Conservation (phyloP, 2,797 vertebrate genomes). For the Chaunax sp. region DNA sequence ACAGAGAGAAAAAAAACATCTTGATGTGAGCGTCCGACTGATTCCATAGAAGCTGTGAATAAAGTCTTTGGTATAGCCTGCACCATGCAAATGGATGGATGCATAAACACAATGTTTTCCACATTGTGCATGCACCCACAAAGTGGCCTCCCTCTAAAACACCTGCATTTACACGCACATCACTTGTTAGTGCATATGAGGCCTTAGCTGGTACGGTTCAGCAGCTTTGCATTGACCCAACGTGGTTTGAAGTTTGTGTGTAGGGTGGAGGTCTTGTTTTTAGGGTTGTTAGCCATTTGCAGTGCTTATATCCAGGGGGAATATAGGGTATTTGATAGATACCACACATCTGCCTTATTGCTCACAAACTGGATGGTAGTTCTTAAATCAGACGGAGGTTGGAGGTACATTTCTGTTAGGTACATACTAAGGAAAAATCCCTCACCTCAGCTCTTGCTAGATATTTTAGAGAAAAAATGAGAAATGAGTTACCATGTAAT, state of each 20-base stretch:
- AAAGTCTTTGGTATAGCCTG: constrained; percentile 69
- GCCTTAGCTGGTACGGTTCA: constrained; percentile 68
- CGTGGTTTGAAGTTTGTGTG: background rate
- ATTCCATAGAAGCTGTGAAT: constrained; percentile 68
- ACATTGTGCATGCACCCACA: constrained; percentile 15
- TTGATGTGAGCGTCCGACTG: constrained; percentile 68
- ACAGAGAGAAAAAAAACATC: constrained; percentile 40
- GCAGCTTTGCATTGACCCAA: constrained; percentile 52
- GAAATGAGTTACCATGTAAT: too few species aligned
- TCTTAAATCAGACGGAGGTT: constrained; percentile 13
- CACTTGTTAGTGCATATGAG: constrained; percentile 55
- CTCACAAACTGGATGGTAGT: constrained; percentile 22
- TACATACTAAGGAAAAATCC: constrained; percentile 24
- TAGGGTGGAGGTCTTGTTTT: constrained; percentile 47
- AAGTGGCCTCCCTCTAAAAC: constrained; percentile 36
- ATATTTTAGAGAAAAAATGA: too few species aligned
- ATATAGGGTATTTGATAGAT: constrained; percentile 58
- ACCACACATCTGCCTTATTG: constrained; percentile 64
- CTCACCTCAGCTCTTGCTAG: constrained; percentile 9
- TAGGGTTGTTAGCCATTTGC: constrained; percentile 50
- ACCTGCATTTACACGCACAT: constrained; percentile 47
- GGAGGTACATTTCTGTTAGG: constrained; percentile 26
- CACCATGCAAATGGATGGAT: constrained; percentile 53
- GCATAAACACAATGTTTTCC: constrained; percentile 29
- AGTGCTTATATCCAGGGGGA: constrained; percentile 43